Percentiles rank a stretch among this genome's conserved stretches.
These are phyloP conservation scores for Oreochromis mossambicus DNA, from an alignment of 2,797 vertebrate genomes.

Conservation along the genomic window DNA sequence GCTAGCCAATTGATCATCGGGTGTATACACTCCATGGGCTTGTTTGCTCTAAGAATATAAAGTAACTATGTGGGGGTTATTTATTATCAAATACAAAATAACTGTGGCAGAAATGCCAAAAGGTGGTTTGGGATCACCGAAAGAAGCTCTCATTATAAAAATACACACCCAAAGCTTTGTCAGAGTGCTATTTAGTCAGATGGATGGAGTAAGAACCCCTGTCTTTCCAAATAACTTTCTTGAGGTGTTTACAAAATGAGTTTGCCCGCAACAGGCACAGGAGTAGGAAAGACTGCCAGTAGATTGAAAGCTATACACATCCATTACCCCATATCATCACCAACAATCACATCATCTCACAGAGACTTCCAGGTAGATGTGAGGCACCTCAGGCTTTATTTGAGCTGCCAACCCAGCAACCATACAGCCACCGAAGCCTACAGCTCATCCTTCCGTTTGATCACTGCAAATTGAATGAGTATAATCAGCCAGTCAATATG, in stretches of 20 bases:
- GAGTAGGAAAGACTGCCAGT: conserved; percentile 22
- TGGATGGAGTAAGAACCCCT: conserved; percentile 11
- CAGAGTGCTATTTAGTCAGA: conserved; percentile 29
- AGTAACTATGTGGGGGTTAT: conserved; percentile 46
- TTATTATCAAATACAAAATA: conserved; percentile 52
- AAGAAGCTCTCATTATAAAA: conserved; percentile 47
- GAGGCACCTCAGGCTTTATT: conserved; percentile 42
- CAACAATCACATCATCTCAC: conserved; percentile 66
- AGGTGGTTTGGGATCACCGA: conserved; percentile 52
- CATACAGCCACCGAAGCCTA: conserved; percentile 43
- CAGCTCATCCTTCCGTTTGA: conserved; percentile 61
- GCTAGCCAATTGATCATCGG: conserved; percentile 61
- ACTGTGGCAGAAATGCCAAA: conserved; percentile 55
- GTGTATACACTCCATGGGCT: conserved; percentile 49
- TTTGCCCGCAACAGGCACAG: conserved; percentile 21
- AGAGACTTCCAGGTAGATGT: conserved; percentile 57
- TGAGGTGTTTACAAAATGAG: conserved; percentile 44
- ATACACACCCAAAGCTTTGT: conserved; percentile 26
- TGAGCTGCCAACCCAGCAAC: conserved; percentile 45
- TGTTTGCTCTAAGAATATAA: conserved; percentile 63
- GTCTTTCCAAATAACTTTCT: conserved; percentile 25
- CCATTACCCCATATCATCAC: conserved; percentile 63
- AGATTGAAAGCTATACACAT: conserved; percentile 56
- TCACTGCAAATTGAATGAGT: conserved; percentile 74
- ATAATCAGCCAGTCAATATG: conserved; percentile 73